Base-by-base conservation (phyloP, 2,113 vertebrate genomes). In the Eptatretus burgeri region DNA sequence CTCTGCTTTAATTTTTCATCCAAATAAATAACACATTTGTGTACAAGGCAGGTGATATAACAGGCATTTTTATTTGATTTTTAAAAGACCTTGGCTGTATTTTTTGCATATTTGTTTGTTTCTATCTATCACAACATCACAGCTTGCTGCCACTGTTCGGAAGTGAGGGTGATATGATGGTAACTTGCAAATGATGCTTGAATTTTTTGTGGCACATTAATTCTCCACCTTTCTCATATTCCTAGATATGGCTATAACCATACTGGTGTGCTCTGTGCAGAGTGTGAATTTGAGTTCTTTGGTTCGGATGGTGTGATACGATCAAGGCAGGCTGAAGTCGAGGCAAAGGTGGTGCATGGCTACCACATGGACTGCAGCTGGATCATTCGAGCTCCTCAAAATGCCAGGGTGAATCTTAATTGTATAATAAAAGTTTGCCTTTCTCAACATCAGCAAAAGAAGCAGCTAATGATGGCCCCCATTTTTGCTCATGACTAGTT, bases 291-390 rank as follows among this genome's bases (percentile, higher is more conserved):
- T 75, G 85, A 98, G 74, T 82, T 84, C 83, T 82, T 82, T 68
- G 91, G 91, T 69, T 80, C 91, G 14, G 91, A 98, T 79, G 91
- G 91, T 67, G 91, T 98, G 71, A 80, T 98, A 69, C 86, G 94
- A 77, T 95, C 91, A 65, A 68, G 84, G 69, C 91, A 98, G 71
- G 93, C 94, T 73, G 77, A 78, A 69, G 84, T 82, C 76, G 91
- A 98, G 53, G 86, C 85, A 70, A 95, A 91, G 75, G 91, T 87
- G 66, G 78, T 77, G 66, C 79, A 80, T 64, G 72, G 78, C 0
- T 88, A 98, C 72, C 89, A 88, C 11, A 85, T 98, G 64, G 91
- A 98, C 73, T 98, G 91, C 76, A 95, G 91, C 75, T 98, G 89
- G 89, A 94, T 82, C 76, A 93, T 98, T 75, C 79, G 81, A 52